Percentiles rank a stretch among this genome's conserved stretches.
Evolutionary conservation across 2,113 vertebrate species (phyloP).

Genomic region (Saimiri boliviensis): DNA sequence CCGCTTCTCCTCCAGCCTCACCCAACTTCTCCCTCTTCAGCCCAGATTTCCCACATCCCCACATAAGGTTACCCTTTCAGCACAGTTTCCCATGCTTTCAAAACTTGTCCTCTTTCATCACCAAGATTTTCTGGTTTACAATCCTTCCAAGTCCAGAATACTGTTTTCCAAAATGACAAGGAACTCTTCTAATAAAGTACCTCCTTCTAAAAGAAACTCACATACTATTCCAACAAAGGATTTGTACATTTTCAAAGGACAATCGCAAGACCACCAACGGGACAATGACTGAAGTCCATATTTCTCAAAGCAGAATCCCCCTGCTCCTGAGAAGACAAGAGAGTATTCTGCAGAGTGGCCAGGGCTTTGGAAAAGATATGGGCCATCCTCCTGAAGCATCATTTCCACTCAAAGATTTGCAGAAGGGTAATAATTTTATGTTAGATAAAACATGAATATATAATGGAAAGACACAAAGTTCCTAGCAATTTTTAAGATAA

Average conservation of each 20-base stretch:
- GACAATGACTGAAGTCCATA: not conserved
- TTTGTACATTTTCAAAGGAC: constrained; percentile 22
- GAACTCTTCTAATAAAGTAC: not conserved
- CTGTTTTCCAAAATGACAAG: constrained; percentile 9
- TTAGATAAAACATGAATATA: constrained; percentile 27
- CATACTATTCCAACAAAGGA: not conserved
- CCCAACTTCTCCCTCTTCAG: not conserved
- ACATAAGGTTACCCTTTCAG: not conserved
- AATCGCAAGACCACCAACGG: not conserved
- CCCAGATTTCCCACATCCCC: not conserved
- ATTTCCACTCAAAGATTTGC: not conserved
- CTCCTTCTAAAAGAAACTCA: not conserved
- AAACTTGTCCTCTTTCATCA: not conserved
- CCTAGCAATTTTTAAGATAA: constrained; percentile 60
- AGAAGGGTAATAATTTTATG: constrained; percentile 6
- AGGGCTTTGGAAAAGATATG: not conserved
- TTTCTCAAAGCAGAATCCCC: not conserved
- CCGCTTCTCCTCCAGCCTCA: not conserved
- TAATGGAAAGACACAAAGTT: constrained; percentile 46
- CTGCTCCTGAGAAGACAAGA: not conserved
- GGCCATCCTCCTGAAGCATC: not conserved
- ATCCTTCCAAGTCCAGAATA: not conserved
- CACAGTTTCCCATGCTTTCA: not conserved
- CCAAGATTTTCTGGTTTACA: not conserved
- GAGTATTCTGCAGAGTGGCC: not conserved